Evolutionary conservation across 2,797 vertebrate species (phyloP).

Genomic region (Fratercula arctica): DNA sequence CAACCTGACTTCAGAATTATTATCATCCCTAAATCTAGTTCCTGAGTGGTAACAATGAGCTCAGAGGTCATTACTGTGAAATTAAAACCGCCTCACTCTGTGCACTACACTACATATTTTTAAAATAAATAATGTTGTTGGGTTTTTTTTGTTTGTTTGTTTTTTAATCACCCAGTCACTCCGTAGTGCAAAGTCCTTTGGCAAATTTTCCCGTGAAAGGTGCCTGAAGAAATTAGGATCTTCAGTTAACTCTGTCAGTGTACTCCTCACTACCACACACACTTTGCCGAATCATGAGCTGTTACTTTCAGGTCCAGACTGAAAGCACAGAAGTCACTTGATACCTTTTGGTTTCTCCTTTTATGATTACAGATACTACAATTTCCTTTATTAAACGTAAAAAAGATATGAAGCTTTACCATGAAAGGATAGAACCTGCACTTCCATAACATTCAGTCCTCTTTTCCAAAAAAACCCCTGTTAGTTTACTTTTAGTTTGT

Average conservation of each 20-base stretch:
- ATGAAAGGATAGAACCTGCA: not conserved
- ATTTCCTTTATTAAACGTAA: not conserved
- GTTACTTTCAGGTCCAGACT: not conserved
- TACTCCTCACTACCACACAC: not conserved
- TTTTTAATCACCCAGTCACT: not conserved
- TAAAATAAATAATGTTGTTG: not conserved
- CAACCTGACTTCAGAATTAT: not conserved
- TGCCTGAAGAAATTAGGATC: not conserved
- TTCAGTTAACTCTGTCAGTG: not conserved
- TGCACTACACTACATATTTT: not conserved
- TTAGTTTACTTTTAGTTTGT: not conserved
- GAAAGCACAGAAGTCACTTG: not conserved
- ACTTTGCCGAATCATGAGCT: not conserved
- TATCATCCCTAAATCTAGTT: not conserved
- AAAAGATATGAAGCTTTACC: not conserved
- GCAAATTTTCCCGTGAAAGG: not conserved
- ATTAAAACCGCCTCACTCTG: not conserved
- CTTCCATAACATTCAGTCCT: not conserved
- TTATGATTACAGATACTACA: not conserved
- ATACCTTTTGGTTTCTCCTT: not conserved
- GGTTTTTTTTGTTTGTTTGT: too few relatives aligned
- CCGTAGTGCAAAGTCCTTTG: not conserved
- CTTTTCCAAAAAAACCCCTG: not conserved
- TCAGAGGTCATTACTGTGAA: not conserved
- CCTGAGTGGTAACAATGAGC: not conserved